These are phyloP conservation scores for Dendroctonus ponderosae DNA, from an alignment of 1,140 invertebrate genomes.

Conservation along the genomic window DNA sequence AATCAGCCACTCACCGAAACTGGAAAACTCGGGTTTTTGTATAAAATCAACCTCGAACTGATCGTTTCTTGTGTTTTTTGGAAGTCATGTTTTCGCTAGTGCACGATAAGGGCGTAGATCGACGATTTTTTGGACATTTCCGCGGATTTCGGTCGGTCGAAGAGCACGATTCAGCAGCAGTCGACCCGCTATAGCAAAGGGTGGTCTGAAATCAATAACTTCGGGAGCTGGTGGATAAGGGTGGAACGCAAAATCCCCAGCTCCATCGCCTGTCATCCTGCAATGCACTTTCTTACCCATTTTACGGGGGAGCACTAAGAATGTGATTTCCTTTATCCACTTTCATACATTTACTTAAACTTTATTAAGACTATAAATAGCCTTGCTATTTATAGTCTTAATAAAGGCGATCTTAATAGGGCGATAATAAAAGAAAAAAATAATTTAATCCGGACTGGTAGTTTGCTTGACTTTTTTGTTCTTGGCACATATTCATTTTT, in stretches of 20 bases:
- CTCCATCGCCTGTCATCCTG: conserved; percentile 1
- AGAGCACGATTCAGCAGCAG: conserved; percentile 13
- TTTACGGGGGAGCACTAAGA: neutral
- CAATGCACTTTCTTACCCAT: conserved; percentile 6
- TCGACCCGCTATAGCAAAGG: conserved; percentile 24
- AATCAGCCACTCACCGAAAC: neutral
- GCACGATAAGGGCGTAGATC: neutral
- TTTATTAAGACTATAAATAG: too few relatives aligned
- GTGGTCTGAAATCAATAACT: conserved; percentile 29
- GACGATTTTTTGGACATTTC: conserved; percentile 21
- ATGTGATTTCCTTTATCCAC: too few relatives aligned
- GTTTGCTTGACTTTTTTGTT: too few relatives aligned
- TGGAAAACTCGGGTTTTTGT: neutral
- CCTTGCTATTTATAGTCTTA: too few relatives aligned
- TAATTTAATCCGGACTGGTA: too few relatives aligned
- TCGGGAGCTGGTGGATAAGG: conserved; percentile 12
- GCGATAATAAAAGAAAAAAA: too few relatives aligned
- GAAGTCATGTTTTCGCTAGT: conserved; percentile 3
- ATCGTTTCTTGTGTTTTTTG: conserved; percentile 23
- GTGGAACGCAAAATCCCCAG: conserved; percentile 24
- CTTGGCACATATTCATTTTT: too few relatives aligned
- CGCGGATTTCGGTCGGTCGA: conserved; percentile 17
- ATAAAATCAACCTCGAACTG: conserved; percentile 7
- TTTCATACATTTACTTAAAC: too few relatives aligned
- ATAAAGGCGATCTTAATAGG: too few relatives aligned